Conservation (phyloP, 2,113 vertebrate species). For the Hippolais icterina region DNA sequence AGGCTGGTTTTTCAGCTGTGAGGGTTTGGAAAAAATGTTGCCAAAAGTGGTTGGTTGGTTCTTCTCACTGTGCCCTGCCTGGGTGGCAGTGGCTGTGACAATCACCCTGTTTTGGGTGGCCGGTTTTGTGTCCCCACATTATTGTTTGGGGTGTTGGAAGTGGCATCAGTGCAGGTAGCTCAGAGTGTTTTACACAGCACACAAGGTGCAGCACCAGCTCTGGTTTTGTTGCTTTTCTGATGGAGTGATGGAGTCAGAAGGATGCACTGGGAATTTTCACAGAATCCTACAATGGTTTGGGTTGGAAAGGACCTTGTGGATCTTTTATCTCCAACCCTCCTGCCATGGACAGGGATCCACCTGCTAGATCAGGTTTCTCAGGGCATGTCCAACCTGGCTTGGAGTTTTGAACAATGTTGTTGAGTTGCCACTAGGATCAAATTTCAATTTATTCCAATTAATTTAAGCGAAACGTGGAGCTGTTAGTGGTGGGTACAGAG, state of each 20-base stretch:
- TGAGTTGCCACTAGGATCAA: background rate
- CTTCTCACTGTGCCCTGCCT: background rate
- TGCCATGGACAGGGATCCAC: background rate
- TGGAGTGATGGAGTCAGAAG: background rate
- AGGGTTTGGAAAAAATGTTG: background rate
- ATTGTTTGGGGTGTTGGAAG: background rate
- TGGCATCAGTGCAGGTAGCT: background rate
- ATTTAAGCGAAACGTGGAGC: rapidly evolving
- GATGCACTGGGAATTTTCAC: background rate
- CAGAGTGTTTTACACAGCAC: rapidly evolving
- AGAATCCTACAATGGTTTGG: background rate
- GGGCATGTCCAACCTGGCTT: background rate
- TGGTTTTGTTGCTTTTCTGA: background rate
- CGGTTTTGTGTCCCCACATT: background rate
- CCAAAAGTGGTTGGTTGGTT: rapidly evolving
- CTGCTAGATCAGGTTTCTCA: background rate
- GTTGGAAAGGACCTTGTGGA: background rate
- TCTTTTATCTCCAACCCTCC: background rate
- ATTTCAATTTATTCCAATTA: background rate
- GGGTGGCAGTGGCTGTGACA: background rate
- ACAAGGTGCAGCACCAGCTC: background rate
- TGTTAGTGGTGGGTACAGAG: background rate
- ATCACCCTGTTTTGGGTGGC: background rate
- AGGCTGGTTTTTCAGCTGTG: background rate
- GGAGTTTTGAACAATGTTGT: background rate